These are phyloP conservation scores for Agapetus fuscipes DNA, from an alignment of 2,888 invertebrate species.

Conservation along the genomic window DNA sequence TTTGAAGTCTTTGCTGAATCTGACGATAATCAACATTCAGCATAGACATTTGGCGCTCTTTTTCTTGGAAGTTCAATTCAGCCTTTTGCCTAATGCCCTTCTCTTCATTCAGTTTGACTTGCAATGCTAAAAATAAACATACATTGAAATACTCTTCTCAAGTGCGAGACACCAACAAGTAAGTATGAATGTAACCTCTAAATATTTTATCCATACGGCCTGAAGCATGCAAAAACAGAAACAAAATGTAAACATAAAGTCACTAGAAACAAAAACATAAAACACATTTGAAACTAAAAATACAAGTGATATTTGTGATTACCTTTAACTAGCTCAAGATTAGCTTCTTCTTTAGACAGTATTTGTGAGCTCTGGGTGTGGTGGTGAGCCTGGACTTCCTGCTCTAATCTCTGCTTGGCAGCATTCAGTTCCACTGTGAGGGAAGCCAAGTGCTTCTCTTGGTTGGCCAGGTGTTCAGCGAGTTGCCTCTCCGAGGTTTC, in stretches of 20 bases:
- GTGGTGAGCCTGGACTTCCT: constrained; percentile 80
- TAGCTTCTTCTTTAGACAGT: constrained; percentile 84
- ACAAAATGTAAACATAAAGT: constrained; percentile 26
- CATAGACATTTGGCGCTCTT: constrained; percentile 91
- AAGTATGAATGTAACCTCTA: no score
- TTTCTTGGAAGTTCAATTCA: constrained; percentile 80
- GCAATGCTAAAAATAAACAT: constrained; percentile 69
- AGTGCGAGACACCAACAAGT: no score
- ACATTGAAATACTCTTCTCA: neutral
- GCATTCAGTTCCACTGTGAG: constrained; percentile 77
- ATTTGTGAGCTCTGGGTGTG: constrained; percentile 78
- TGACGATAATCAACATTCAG: constrained; percentile 91
- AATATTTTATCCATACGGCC: constrained; percentile 59
- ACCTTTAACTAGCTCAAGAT: constrained; percentile 89
- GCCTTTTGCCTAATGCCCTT: constrained; percentile 77
- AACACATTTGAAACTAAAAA: no score
- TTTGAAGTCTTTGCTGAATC: constrained; percentile 81
- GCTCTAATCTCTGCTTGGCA: constrained; percentile 72
- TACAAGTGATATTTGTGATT: no score
- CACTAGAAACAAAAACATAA: constrained; percentile 5
- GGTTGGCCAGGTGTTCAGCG: constrained; percentile 67
- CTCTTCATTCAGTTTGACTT: constrained; percentile 86
- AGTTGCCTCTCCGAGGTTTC: constrained; percentile 68
- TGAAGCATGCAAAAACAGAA: constrained; percentile 49
- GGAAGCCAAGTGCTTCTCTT: constrained; percentile 85